phyloP scores from a whole-genome alignment of 1,140 invertebrate species.

The Brachionus koreanus region DNA sequence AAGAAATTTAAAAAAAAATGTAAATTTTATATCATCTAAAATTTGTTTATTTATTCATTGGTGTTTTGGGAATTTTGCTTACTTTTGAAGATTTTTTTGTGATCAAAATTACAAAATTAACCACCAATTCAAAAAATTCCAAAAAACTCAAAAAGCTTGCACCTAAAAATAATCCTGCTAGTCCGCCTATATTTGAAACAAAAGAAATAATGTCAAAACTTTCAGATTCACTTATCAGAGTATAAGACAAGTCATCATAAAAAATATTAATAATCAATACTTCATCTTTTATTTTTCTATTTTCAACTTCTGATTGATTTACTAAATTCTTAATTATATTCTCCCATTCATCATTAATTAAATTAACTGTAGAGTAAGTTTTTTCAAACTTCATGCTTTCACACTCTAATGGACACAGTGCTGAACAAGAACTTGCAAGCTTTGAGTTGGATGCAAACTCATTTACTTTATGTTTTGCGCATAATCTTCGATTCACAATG shows the following conservation, averaged over 20 bases:
- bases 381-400: not conserved
- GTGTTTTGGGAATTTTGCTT: not conserved
- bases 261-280: not conserved
- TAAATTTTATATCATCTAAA: too few species aligned
- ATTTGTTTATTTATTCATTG: not conserved
- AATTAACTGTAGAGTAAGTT: not conserved
- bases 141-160: conserved; percentile 14
- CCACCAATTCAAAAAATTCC: not conserved
- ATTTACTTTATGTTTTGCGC: not conserved
- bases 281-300: not conserved
- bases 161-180: conserved; percentile 18
- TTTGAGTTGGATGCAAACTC: not conserved
- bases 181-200: conserved; percentile 26
- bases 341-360: not conserved
- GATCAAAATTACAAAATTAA: not conserved
- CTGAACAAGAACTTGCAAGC: not conserved
- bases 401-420: not conserved
- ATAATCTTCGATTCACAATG: not conserved
- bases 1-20: too few species aligned
- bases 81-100: not conserved
- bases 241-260: not conserved
- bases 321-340: not conserved
- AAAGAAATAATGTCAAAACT: not conserved
- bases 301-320: not conserved
- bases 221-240: not conserved